phyloP scores from a whole-genome alignment of 2,797 vertebrate genomes.

The Loris lydekkerianus region DNA sequence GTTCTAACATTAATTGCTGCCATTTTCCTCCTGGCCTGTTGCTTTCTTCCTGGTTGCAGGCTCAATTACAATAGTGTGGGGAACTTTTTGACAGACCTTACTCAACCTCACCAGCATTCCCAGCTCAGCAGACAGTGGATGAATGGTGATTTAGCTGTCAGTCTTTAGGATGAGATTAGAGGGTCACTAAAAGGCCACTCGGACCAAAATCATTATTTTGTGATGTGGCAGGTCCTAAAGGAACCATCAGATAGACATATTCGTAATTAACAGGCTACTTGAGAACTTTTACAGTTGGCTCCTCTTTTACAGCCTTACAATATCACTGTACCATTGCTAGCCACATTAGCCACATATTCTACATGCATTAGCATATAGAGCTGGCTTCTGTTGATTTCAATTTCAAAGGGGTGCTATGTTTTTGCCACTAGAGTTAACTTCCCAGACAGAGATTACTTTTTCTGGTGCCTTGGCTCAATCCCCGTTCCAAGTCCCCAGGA shows the following conservation, averaged over 20 bases:
- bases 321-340: not conserved
- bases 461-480: not conserved
- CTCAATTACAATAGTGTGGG: constrained; percentile 14
- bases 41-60: constrained; percentile 55
- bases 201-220: not conserved
- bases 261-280: not conserved
- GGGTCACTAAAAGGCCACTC: constrained; percentile 43
- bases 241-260: not conserved
- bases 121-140: constrained; percentile 48
- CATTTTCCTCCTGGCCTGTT: constrained; percentile 61
- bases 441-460: not conserved
- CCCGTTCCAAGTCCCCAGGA: not conserved
- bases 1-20: constrained; percentile 61
- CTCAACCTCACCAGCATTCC: constrained; percentile 25
- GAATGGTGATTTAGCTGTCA: constrained; percentile 43
- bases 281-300: not conserved
- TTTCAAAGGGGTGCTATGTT: not conserved
- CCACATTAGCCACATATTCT: not conserved
- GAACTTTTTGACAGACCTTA: constrained; percentile 54
- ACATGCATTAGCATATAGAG: not conserved
- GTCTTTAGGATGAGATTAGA: constrained; percentile 42
- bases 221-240: not conserved
- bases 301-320: not conserved
- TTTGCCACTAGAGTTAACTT: not conserved
- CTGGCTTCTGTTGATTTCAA: not conserved